Percentiles rank a stretch among this genome's conserved stretches.
Evolutionary conservation across 1,140 invertebrate species (phyloP).

Genomic region (Protaetia brevitarsis): DNA sequence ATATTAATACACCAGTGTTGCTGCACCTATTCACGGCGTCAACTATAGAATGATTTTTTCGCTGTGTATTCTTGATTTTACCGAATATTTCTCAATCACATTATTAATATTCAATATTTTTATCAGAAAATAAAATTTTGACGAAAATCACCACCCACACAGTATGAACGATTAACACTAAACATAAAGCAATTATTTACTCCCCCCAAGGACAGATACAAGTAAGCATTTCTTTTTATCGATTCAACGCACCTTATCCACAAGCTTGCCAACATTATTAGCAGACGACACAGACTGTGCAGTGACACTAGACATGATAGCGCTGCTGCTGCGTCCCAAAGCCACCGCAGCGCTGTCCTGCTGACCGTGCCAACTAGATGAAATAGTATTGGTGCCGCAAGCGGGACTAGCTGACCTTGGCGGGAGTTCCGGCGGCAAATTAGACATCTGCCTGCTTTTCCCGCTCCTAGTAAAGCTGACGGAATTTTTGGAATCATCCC

Average conservation of each 20-base stretch:
- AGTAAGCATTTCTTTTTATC: too few relatives aligned
- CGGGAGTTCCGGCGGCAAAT: conserved; percentile 62
- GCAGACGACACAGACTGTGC: conserved; percentile 29
- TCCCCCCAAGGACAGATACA: too few relatives aligned
- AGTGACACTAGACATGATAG: conserved; percentile 49
- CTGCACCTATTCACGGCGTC: too few relatives aligned
- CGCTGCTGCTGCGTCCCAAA: conserved; percentile 54
- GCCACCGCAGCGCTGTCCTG: conserved; percentile 47
- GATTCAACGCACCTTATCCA: conserved; percentile 62
- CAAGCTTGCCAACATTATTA: conserved; percentile 44
- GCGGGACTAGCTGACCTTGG: conserved; percentile 59
- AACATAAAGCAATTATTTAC: too few relatives aligned
- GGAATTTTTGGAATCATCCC: conserved; percentile 21
- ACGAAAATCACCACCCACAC: too few relatives aligned
- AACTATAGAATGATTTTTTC: too few relatives aligned
- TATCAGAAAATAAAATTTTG: too few relatives aligned
- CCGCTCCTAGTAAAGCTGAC: conserved; percentile 39
- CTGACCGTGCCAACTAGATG: conserved; percentile 55
- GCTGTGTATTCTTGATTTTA: too few relatives aligned
- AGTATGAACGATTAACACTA: too few relatives aligned
- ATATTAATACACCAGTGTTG: too few relatives aligned
- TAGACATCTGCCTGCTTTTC: conserved; percentile 42
- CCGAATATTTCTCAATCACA: too few relatives aligned
- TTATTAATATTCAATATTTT: too few relatives aligned
- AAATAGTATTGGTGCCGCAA: conserved; percentile 42